phyloP scores from a whole-genome alignment of 2,797 vertebrate species.

The Protosalanx chinensis region DNA sequence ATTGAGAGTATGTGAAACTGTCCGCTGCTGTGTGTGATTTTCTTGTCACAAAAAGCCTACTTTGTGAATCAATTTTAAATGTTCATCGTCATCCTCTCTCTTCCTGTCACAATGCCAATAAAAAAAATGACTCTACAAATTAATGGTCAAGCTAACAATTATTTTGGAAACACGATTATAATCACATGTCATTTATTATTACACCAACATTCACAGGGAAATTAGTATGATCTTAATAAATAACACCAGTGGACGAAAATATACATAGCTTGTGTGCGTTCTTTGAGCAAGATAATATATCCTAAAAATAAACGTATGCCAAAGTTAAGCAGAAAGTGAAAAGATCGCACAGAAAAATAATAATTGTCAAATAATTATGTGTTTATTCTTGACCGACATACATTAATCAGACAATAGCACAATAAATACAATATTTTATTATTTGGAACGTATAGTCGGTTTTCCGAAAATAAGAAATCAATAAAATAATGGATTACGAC shows the following conservation, averaged over 20 bases:
- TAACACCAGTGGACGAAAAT: no score
- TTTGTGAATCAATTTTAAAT: background rate
- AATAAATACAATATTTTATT: background rate
- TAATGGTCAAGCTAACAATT: background rate
- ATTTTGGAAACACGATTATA: background rate
- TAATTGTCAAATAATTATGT: background rate
- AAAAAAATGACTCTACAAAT: background rate
- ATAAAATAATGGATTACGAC: background rate
- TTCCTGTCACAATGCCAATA: background rate
- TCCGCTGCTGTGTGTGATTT: conserved; percentile 19
- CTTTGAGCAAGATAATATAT: background rate
- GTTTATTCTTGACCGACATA: background rate
- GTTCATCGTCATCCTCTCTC: background rate
- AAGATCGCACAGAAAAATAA: no score
- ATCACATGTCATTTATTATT: no score
- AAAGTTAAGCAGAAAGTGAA: no score
- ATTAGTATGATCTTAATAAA: no score
- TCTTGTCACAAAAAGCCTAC: background rate
- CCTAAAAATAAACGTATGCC: background rate
- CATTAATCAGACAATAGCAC: background rate
- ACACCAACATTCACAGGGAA: no score
- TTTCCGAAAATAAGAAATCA: background rate
- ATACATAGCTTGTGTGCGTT: background rate
- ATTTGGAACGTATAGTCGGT: background rate
- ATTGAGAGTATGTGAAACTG: conserved; percentile 57